Base-by-base conservation (phyloP, 2,888 invertebrate species). In the Uropetala carovei region DNA sequence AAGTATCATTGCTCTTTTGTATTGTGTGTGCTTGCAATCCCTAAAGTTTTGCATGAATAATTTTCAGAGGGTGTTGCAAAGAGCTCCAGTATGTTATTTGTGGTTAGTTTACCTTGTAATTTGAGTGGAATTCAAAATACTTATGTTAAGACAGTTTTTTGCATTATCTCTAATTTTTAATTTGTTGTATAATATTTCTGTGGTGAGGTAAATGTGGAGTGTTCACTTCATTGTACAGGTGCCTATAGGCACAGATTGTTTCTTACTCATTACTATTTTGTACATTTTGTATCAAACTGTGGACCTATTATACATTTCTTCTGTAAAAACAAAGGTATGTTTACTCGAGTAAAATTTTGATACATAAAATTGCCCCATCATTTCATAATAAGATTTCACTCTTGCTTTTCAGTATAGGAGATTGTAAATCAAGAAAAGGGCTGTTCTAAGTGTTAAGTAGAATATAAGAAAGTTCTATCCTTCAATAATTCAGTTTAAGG, bases 281-380 rank as follows among this genome's bases (percentile, higher is more conserved):
- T 92, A 92, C 92, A 92, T 92, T 92, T 92, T 92, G 85, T 92
- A 92, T 75, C 85, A 92, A 92, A 92, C 84, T 92, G 92, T 86
- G 85, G 84, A 68, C 84, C 81, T 86, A 84, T 86, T 84, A 75
- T 75, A 85, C 68, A 84, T 92, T 92, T 89, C 57, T 92, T 85
- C 84, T 83, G 83, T 84, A 64, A 89, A 92, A 84, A 92, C 83
- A 68, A 92, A 92, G 92, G 92, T 92, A 92, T 92, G 92, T 92
- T 92, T 92, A 85, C 60, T 85, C 85, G 68, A 92, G 75, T 92
- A 92, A 92, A 92, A 92, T 59, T 92, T 92, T 92, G 92, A 92
- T 92, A 92, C 89, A 75, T 86, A 92, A 84, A 84, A 84, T 92
- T 57, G 75, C 92, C 82, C 81, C 81, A 82, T 92, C 82, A 82